Conservation (phyloP, 2,888 invertebrate species). For the Pammene aurita region DNA sequence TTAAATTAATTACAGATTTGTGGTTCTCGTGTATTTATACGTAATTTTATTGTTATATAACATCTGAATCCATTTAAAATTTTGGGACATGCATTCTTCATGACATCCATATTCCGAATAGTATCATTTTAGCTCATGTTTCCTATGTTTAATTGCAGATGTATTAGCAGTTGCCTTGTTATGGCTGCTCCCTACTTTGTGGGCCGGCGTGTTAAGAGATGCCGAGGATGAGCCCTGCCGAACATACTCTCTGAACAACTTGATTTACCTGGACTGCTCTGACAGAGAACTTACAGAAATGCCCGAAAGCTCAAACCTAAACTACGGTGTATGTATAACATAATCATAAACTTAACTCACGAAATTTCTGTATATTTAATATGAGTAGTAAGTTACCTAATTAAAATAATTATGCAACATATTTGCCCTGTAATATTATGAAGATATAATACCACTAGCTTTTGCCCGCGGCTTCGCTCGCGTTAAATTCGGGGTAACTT, state of each 20-base stretch:
- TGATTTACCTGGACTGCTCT: conserved; percentile 66
- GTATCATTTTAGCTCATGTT: background rate
- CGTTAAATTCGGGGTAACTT: no score
- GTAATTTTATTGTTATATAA: no score
- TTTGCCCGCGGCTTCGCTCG: no score
- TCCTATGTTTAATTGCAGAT: conserved; percentile 55
- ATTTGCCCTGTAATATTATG: background rate
- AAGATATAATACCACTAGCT: background rate
- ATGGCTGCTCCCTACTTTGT: conserved; percentile 61
- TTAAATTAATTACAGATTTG: background rate
- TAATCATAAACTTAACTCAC: background rate
- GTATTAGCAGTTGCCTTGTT: conserved; percentile 56
- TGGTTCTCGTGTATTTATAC: background rate
- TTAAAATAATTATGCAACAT: no score
- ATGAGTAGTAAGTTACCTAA: background rate
- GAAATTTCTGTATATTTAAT: no score
- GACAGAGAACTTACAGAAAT: conserved; percentile 65
- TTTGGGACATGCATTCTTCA: no score
- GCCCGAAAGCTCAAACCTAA: conserved; percentile 58
- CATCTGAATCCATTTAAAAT: no score
- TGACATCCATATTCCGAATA: no score
- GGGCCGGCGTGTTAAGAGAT: conserved; percentile 56
- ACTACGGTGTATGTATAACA: conserved; percentile 62
- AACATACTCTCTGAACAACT: conserved; percentile 56
- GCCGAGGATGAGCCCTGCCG: conserved; percentile 55